Conservation (phyloP, 2,113 vertebrate species). For the Plecotus auritus region DNA sequence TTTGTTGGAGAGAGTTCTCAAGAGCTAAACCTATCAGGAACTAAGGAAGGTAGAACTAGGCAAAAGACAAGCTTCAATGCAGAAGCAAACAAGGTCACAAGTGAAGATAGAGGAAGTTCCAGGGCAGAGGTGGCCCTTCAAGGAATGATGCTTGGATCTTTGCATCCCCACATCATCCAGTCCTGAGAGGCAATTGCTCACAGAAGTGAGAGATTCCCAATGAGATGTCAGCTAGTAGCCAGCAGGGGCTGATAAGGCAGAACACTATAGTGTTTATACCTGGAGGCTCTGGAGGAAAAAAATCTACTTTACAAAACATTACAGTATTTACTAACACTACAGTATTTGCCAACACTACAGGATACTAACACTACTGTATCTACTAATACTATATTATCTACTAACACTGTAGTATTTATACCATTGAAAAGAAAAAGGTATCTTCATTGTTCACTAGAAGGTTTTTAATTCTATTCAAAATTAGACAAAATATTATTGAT, state of each 20-base stretch:
- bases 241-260: neutral
- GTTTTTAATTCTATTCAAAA: neutral
- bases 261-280: neutral
- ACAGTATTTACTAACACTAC: neutral
- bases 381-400: neutral
- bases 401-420: neutral
- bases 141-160: rapidly evolving
- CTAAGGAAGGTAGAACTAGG: neutral
- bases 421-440: neutral
- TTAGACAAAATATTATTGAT: neutral
- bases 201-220: neutral
- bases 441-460: neutral
- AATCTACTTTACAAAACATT: neutral
- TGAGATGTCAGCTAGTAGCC: neutral
- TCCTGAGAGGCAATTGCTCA: neutral
- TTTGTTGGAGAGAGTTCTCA: neutral
- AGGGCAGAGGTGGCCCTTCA: neutral
- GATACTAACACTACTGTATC: neutral
- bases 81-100: neutral
- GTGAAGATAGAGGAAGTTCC: neutral
- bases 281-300: neutral
- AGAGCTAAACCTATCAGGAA: neutral
- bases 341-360: neutral
- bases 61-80: neutral
- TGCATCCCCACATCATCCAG: no score